Percentiles rank a stretch among this genome's conserved stretches.
These are phyloP conservation scores for Heliothis virescens DNA, from an alignment of 1,140 invertebrate genomes.

Conservation along the genomic window DNA sequence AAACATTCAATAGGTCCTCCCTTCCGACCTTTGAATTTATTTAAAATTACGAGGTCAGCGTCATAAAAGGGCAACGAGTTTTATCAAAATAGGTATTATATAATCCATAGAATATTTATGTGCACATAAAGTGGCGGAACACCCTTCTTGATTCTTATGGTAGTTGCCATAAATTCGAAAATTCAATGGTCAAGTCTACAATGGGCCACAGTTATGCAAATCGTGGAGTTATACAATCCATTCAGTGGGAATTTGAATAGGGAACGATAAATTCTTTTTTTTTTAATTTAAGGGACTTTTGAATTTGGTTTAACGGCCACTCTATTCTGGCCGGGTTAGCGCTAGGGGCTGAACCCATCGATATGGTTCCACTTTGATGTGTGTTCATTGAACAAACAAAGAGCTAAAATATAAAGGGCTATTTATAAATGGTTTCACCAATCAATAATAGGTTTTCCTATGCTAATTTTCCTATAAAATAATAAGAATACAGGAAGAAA, in stretches of 20 bases:
- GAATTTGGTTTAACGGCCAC: slow-evolving; percentile 26
- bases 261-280: slow-evolving; percentile 24
- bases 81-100: slow-evolving; percentile 70
- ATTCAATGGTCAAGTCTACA: slow-evolving; percentile 21
- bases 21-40: slow-evolving; percentile 75
- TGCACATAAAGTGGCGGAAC: slow-evolving; percentile 7
- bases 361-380: not conserved
- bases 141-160: slow-evolving; percentile 24
- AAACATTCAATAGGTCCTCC: slow-evolving; percentile 74
- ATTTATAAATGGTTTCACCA: not conserved
- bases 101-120: slow-evolving; percentile 57
- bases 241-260: slow-evolving; percentile 21
- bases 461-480: too few relatives aligned
- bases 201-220: slow-evolving; percentile 39
- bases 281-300: slow-evolving; percentile 16
- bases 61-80: slow-evolving; percentile 63
- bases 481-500: too few relatives aligned
- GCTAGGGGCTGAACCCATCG: not conserved
- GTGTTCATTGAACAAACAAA: not conserved
- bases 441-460: too few relatives aligned
- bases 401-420: not conserved
- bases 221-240: slow-evolving; percentile 30
- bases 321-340: not conserved
- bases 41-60: slow-evolving; percentile 73
- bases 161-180: slow-evolving; percentile 6